Conservation (phyloP, 2,113 vertebrate species). For the Pristiophorus japonicus region DNA sequence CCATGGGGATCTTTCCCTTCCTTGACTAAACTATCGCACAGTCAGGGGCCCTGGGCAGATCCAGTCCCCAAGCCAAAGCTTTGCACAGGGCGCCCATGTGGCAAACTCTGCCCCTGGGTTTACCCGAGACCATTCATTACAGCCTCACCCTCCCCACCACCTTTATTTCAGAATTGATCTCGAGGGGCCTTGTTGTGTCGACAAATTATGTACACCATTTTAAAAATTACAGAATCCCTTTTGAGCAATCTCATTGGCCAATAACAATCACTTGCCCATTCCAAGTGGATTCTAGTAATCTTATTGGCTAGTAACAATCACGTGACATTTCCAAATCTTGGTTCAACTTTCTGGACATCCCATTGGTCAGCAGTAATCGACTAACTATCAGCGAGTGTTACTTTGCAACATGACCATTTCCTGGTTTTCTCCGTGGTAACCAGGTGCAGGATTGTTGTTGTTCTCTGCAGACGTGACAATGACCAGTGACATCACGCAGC, state of each 20-base stretch:
- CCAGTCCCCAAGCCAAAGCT: no score
- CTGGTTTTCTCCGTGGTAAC: neutral
- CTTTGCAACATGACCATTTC: no score
- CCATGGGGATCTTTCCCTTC: no score
- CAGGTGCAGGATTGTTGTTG: neutral
- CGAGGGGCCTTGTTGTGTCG: neutral
- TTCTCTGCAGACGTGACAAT: no score
- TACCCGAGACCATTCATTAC: no score
- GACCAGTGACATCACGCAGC: neutral
- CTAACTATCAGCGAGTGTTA: neutral
- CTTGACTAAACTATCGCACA: no score
- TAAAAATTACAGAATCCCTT: neutral
- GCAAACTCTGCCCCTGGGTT: no score
- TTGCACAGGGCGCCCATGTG: no score
- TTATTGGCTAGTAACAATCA: neutral
- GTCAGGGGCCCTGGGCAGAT: no score
- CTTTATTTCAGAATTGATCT: neutral
- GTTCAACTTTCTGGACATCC: neutral
- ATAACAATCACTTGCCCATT: no score
- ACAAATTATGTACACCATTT: neutral
- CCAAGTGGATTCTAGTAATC: neutral
- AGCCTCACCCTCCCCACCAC: no score
- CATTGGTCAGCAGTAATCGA: neutral
- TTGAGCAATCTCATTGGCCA: neutral
- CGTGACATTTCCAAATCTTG: neutral